Base-by-base conservation (phyloP, 2,113 vertebrate genomes). In the Pheucticus melanocephalus region DNA sequence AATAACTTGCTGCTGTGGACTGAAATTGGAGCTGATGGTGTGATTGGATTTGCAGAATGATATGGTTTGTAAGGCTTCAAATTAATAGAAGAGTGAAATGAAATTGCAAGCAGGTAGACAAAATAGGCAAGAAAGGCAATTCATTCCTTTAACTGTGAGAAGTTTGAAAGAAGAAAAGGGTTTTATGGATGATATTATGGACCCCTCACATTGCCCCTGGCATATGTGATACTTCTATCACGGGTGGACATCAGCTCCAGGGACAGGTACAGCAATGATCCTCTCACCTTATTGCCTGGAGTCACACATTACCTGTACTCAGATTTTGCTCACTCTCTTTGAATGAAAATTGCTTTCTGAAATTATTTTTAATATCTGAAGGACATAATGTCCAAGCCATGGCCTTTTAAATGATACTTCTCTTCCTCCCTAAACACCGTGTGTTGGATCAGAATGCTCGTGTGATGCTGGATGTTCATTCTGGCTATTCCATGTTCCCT, bases 221-320 rank as follows among this genome's bases (percentile, higher is more conserved):
- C 45, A 51, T 54, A 66, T 35, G 30, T 65, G 54, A 14, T 73
- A 57, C 44, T 81, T 92, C 35, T 76, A 14, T 14, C 18, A 28
- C 11, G 35, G 39, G 9, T 59, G 50, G 11, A 8, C 57, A 35
- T 53, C 47, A 61, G 23, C 3, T 5, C 12, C 2, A 3, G 54
- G 42, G 28, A 69, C 50, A 45, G 7, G 8, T 77, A n/a, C 12
- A 50, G 17, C 17, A 47, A 10, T 6, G 21, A 50, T 66, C 19
- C 11, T 50, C 0, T n/a, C 1, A 0, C 37, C 33, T 40, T 31
- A 1, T 22, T 59, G 33, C 65, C 47, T 53, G 28, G 33, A 80
- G n/a, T 77, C 25, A 39, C 2, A 2, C 5, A 12, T 71, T 61
- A 53, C 17, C 13, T 73, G 6, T 24, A 61, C 11, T 61, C 4